Base-by-base conservation (phyloP, 2,888 invertebrate genomes). In the Loripinus fragilis region DNA sequence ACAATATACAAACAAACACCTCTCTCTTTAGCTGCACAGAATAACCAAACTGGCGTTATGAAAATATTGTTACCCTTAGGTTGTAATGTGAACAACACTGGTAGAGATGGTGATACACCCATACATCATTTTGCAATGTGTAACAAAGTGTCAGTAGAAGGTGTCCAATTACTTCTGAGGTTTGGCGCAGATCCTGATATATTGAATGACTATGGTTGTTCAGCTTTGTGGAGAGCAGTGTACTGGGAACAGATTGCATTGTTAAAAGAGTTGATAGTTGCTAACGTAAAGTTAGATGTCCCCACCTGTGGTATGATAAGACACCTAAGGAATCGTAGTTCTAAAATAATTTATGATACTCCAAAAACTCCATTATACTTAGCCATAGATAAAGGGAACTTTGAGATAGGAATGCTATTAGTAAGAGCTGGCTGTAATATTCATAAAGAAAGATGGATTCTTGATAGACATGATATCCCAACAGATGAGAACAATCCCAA, bases 161-260 rank as follows among this genome's bases (percentile, higher is more conserved):
- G 78, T 10, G 86, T 89, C 0, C 64, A 66, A 50, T 64, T 73
- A 20, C 83, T 91, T 1, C 68, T 91, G 17, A 73, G 76, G 35
- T 41, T 77, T 66, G 90, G 90, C 10, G 90, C 89, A 0, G 77
- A 88, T 30, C 89, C 91, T 3, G 75, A 89, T 68, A 71, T 78
- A 8, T 55, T 74, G 0, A 90, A 89, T 78, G 65, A 78, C 2
- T 71, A 81, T 1, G 72, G 78, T 10, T 80, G 83, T 7, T 89
- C 90, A 0, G 89, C 90, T 2, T 64, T 90, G 55, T 91, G 90
- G 89, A 90, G 90, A 75, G 90, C 90, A 10, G 88, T 88, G 0
- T 86, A 88, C 41, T 77, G 73, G 30, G 78, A 72, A 20, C 67
- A 79, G 25, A 66, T 74, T 17, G 74, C 76, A 1, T 73, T 86